A percentile compares a stretch with the other conserved stretches of the same genome.
Evolutionary conservation across 2,113 vertebrate species (phyloP).

Genomic region (Nibea coibor): DNA sequence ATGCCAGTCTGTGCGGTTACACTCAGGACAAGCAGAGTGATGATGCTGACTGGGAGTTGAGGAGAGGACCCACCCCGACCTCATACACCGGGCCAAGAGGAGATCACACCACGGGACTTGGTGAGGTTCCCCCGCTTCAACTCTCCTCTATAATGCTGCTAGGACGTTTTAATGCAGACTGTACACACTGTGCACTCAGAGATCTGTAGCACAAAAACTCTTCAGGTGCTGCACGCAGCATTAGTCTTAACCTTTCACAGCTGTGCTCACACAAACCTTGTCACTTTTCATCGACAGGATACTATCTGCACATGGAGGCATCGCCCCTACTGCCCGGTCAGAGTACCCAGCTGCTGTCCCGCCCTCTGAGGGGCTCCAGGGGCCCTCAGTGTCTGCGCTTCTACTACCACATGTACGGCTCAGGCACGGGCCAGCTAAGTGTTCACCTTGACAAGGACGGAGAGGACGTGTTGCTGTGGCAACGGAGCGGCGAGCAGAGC

Average conservation of each 20-base stretch:
- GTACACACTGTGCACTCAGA: not conserved
- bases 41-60: slow-evolving; percentile 87
- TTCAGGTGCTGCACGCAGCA: not conserved
- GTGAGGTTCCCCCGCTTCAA: slow-evolving; percentile 81
- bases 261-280: not conserved
- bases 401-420: slow-evolving; percentile 96
- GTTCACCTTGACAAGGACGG: slow-evolving; percentile 83
- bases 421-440: slow-evolving; percentile 89
- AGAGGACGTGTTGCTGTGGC: slow-evolving; percentile 87
- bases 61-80: slow-evolving; percentile 91
- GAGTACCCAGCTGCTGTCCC: slow-evolving; percentile 85
- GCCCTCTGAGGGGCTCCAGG: slow-evolving; percentile 83
- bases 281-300: slow-evolving; percentile 81
- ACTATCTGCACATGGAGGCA: slow-evolving; percentile 95
- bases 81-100: slow-evolving; percentile 94
- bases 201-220: not conserved
- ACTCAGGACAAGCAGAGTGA: slow-evolving; percentile 87
- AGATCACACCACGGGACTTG: slow-evolving; percentile 94
- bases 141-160: not conserved
- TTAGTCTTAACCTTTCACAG: not conserved
- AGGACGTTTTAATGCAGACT: not conserved
- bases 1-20: slow-evolving; percentile 89
- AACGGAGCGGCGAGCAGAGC: slow-evolving; percentile 90
- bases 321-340: slow-evolving; percentile 91
- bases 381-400: slow-evolving; percentile 91